Evolutionary conservation across 2,888 invertebrate genomes (phyloP).

Genomic region (Callosobruchus maculatus): DNA sequence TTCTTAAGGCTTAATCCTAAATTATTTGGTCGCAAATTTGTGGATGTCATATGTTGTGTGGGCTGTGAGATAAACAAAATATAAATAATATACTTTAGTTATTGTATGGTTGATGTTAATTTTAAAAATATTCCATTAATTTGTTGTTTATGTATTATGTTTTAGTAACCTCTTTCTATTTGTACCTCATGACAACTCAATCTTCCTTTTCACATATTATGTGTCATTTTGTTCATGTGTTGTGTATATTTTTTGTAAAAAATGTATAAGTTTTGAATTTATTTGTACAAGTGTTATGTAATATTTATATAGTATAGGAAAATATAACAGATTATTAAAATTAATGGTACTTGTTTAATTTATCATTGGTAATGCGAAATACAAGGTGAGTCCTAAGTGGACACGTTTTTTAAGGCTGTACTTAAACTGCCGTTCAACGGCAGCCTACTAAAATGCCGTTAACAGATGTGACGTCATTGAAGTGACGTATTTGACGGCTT

Average conservation of each 20-base stretch:
- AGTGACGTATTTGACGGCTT: no score
- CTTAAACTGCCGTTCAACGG: no score
- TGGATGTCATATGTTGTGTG: background rate
- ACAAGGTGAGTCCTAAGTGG: no score
- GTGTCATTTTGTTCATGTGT: background rate
- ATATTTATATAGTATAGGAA: background rate
- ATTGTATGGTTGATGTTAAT: slow-evolving; percentile 1
- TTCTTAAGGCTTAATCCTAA: background rate
- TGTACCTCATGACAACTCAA: background rate
- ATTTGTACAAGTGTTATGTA: background rate
- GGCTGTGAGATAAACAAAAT: background rate
- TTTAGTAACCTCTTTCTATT: background rate
- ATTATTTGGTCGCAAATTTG: background rate
- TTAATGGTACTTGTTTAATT: background rate
- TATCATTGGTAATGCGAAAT: no score
- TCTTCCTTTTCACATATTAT: background rate
- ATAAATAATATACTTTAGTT: background rate
- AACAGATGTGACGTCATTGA: no score
- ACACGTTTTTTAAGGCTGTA: no score
- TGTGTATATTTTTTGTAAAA: background rate
- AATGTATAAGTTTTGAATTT: background rate
- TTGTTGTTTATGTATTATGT: background rate
- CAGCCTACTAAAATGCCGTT: no score
- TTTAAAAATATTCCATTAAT: background rate
- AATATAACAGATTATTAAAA: slow-evolving; percentile 1